phyloP scores from a whole-genome alignment of 2,797 vertebrate genomes.

The Lycodopsis pacificus region DNA sequence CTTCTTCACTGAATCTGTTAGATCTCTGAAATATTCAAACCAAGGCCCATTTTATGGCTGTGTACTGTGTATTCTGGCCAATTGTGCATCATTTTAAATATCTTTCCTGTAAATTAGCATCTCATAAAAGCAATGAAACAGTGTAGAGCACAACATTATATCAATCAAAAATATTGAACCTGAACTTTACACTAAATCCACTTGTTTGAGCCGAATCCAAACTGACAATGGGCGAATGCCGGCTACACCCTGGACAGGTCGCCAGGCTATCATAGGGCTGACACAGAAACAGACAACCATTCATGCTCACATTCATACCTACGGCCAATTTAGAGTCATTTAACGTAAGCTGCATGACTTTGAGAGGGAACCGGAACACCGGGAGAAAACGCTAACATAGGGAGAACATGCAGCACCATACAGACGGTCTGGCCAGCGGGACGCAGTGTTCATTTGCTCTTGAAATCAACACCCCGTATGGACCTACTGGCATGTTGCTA shows the following conservation, averaged over 20 bases:
- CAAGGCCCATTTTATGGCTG: background rate
- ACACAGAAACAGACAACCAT: background rate
- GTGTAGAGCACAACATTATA: background rate
- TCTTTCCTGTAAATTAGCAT: background rate
- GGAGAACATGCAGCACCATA: background rate
- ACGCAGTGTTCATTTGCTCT: background rate
- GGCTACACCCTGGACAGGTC: background rate
- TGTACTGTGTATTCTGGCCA: background rate
- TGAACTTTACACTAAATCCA: background rate
- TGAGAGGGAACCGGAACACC: too few relatives aligned
- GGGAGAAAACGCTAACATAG: background rate
- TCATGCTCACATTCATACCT: too few relatives aligned
- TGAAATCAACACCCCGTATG: background rate
- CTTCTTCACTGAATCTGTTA: background rate
- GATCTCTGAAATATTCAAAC: background rate
- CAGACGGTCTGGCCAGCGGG: background rate
- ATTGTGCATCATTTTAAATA: conserved; percentile 1
- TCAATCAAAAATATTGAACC: background rate
- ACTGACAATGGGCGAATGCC: background rate
- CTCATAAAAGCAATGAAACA: background rate
- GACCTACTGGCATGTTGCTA: background rate
- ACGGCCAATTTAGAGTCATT: background rate
- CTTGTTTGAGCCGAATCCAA: background rate
- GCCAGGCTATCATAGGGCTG: background rate
- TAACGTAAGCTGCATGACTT: background rate